These are phyloP conservation scores for Diacarnus erythraeanus DNA, from an alignment of 37 sponge, comb jelly and placozoan species.

Conservation along the genomic window DNA sequence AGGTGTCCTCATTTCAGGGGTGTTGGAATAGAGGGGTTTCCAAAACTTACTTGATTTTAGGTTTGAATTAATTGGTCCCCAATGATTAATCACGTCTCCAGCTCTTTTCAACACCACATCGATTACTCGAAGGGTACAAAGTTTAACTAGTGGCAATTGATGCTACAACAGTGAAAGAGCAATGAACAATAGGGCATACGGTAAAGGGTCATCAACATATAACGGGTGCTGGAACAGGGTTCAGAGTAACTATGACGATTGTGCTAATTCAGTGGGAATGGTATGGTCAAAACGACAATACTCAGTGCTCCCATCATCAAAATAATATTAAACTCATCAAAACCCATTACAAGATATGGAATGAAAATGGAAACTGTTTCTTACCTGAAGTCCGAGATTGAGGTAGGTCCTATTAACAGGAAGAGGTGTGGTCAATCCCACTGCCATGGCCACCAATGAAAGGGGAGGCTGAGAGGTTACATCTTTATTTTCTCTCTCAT, in stretches of 20 bases:
- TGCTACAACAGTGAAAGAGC: background rate
- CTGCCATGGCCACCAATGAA: slow-evolving; percentile 12
- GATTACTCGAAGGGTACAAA: slow-evolving; percentile 33
- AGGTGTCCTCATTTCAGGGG: too few species aligned
- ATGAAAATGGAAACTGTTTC: background rate
- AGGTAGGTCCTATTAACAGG: slow-evolving; percentile 11
- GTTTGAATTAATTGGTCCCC: slow-evolving; percentile 14
- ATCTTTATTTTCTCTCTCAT: background rate
- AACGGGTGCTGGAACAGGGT: too few species aligned
- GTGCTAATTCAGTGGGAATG: slow-evolving; percentile 5
- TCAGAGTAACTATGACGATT: slow-evolving; percentile 78
- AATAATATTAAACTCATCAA: slow-evolving; percentile 23
- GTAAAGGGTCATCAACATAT: background rate
- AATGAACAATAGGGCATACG: background rate
- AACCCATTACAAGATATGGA: background rate
- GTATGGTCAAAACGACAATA: slow-evolving; percentile 28
- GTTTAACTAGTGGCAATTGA: slow-evolving; percentile 42
- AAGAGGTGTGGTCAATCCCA: slow-evolving; percentile 31
- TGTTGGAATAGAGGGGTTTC: too few species aligned
- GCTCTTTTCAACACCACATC: slow-evolving; percentile 45
- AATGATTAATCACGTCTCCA: slow-evolving; percentile 9
- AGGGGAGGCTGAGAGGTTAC: background rate
- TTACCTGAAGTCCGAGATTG: slow-evolving; percentile 61
- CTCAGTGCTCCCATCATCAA: background rate
- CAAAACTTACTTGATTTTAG: slow-evolving; percentile 9